Evolutionary conservation across 2,888 invertebrate genomes (phyloP).

Genomic region (Blastobasis adustella): DNA sequence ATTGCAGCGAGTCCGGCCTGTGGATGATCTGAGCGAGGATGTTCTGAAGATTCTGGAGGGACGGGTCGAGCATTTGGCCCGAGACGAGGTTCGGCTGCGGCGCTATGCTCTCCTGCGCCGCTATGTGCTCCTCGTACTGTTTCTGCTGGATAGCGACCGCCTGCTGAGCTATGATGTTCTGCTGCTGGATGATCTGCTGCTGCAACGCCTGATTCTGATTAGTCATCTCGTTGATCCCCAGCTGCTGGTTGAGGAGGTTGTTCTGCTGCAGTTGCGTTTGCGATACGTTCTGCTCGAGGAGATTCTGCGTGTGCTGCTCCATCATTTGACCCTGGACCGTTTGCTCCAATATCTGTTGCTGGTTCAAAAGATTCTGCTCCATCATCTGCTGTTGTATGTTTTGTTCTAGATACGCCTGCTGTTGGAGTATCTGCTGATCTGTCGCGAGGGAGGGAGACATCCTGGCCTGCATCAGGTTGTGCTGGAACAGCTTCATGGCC

Average conservation of each 20-base stretch:
- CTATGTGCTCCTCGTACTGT: slow-evolving; percentile 55
- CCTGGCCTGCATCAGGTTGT: slow-evolving; percentile 71
- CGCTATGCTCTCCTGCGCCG: slow-evolving; percentile 49
- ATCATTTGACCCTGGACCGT: slow-evolving; percentile 52
- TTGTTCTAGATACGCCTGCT: slow-evolving; percentile 46
- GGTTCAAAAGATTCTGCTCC: slow-evolving; percentile 65
- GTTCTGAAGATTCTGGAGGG: slow-evolving; percentile 66
- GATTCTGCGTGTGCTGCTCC: slow-evolving; percentile 46
- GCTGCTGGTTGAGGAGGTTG: slow-evolving; percentile 44
- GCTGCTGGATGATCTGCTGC: slow-evolving; percentile 69
- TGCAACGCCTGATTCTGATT: slow-evolving; percentile 70
- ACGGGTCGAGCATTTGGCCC: slow-evolving; percentile 64
- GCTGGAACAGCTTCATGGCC: slow-evolving; percentile 74
- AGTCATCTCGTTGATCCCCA: slow-evolving; percentile 47
- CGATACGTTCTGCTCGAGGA: slow-evolving; percentile 38
- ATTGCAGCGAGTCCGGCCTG: slow-evolving; percentile 54
- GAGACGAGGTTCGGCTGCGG: slow-evolving; percentile 52
- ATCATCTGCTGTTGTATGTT: slow-evolving; percentile 59
- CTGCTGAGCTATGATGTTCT: slow-evolving; percentile 62
- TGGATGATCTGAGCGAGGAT: slow-evolving; percentile 64
- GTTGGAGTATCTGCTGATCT: slow-evolving; percentile 46
- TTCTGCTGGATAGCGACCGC: slow-evolving; percentile 66
- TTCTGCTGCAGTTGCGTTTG: slow-evolving; percentile 48
- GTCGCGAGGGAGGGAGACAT: slow-evolving; percentile 49
- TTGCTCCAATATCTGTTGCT: slow-evolving; percentile 64